Evolutionary conservation across 2,888 invertebrate genomes (phyloP), one percentile per base, ranked within the genome.

Genomic region (Tinea trinotella): DNA sequence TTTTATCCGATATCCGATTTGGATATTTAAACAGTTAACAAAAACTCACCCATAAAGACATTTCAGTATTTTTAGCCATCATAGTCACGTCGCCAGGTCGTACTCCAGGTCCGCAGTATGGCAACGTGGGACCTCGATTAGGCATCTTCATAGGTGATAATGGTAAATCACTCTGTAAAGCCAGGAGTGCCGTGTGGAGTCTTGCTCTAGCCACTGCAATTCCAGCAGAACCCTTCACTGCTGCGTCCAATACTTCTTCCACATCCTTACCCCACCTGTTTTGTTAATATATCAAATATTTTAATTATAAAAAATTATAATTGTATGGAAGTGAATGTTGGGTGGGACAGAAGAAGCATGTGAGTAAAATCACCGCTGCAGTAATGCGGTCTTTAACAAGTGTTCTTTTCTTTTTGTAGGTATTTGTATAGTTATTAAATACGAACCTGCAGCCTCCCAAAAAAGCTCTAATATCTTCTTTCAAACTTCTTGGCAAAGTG

Each of bases 41-140:
- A n/a, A 30, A 7, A 71, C 79, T 79, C 55, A 83, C 85, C 77
- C 84, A 54, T 22, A 82, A 61, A 2, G 83, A 81, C 77, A 83
- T 81, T 62, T 90, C 89, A 0, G 81, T 77, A 53, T 71, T 76
- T 64, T 85, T 85, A 3, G 87, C 71, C 76, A 83, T 83, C 83
- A 87, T 84, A 6, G 82, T 83, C 59, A 87, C 85, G 60, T 87
- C 87, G 0, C 86, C 87, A 0, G 82, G 82, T 5, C 82, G 62
- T 18, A 86, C 87, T 17, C 87, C 88, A 36, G 88, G 87, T 22
- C 89, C 89, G 64, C 88, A 89, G 70, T 89, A 90, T 57, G 88
- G 88, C 54, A 89, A 78, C 58, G 88, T 84, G 13, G 89, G 89
- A 13, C 87, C 88, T 1, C 84, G 68, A 63, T 85, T 85, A 34